Evolutionary conservation across 2,113 vertebrate species (phyloP).

Genomic region (Oncorhynchus gorbuscha): DNA sequence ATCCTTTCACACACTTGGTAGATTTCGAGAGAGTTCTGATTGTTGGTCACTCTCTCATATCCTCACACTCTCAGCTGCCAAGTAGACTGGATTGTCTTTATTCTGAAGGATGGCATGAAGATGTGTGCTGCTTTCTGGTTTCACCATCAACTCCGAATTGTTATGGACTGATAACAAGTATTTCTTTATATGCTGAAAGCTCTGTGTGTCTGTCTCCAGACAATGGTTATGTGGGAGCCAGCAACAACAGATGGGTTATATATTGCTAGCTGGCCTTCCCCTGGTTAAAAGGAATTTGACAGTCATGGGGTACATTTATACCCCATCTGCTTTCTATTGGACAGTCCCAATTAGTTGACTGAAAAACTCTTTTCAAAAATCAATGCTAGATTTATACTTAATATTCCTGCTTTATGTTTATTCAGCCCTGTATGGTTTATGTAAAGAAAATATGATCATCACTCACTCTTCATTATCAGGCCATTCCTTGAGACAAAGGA

Average conservation of each 20-base stretch:
- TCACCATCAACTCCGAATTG: background rate
- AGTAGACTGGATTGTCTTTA: background rate
- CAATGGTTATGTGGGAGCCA: constrained; percentile 8
- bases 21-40: too few species aligned
- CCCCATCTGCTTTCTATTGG: constrained; percentile 15
- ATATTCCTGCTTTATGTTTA: constrained; percentile 2
- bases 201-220: constrained; percentile 3
- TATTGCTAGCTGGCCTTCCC: constrained; percentile 7
- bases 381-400: background rate
- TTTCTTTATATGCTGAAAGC: background rate
- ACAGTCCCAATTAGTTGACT: constrained; percentile 9
- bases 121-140: background rate
- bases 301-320: constrained; percentile 27
- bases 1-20: background rate
- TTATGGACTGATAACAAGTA: constrained; percentile 1
- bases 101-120: background rate
- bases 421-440: background rate
- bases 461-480: too few species aligned
- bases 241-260: constrained; percentile 28
- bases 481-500: background rate
- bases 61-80: background rate
- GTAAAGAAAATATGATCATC: background rate
- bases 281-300: constrained; percentile 18
- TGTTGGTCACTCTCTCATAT: too few species aligned
- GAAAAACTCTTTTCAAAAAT: constrained; percentile 17